Base-by-base conservation (phyloP, 2,888 invertebrate species). In the Ecliptopera silaceata region DNA sequence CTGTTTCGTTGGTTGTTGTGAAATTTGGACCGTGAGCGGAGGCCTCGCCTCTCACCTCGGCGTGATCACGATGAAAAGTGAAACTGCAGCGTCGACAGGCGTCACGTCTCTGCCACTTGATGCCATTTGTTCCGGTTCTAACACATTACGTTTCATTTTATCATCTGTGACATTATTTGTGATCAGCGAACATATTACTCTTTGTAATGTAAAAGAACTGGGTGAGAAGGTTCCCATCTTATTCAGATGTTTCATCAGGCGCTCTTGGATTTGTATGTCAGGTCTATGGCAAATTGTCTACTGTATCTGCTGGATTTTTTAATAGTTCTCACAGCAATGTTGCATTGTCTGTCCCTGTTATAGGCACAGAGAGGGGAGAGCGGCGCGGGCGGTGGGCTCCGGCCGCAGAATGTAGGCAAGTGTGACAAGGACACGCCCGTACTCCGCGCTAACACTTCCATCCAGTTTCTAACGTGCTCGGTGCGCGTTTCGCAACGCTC, bases 361-460 rank as follows among this genome's bases (percentile, higher is more conserved):
- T 76, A 73, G 80, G 77, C 67, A 73, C 69, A 76, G 74, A 66
- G 71, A 70, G 75, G 78, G 69, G 75, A 56, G 55, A 68, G 80
- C 71, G 79, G 81, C 64, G 83, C 74, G 83, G 79, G 84, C 77
- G 81, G 82, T 72, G 81, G 48, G 76, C 79, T 82, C 77, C 75
- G 77, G 84, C 81, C 80, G 77, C 82, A 85, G 87, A 90, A 91
- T 91, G 90, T 90, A 89, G 90, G 90, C 90, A 91, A 91, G 82
- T 89, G 89, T 90, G 90, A 90, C 90, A 91, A 91, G 90, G 90
- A 89, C 90, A 89, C 88, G 86, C 90, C 88, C 87, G 90, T 88
- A 89, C 89, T 83, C 80, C 80, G 84, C 81, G 83, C 85, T 83
- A 88, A 84, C 86, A 88, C 87, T 89, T 88, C 90, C 89, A 91